A percentile compares a stretch with the other conserved stretches of the same genome.
Evolutionary conservation across 2,888 invertebrate genomes (phyloP).

Genomic region (Chrysotoxum bicinctum): DNA sequence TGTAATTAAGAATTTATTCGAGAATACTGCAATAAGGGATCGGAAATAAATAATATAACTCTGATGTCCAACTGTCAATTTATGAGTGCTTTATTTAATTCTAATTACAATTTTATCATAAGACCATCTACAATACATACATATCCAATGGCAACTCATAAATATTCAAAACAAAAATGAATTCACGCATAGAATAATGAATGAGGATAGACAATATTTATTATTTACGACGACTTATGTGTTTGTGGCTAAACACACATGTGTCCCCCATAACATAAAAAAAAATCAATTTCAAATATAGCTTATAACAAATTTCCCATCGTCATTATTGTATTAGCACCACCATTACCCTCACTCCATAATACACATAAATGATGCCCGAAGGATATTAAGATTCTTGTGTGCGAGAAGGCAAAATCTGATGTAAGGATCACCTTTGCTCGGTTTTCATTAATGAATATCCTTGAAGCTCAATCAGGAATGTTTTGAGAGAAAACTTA

Average conservation of each 20-base stretch:
- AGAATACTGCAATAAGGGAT: too few relatives aligned
- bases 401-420: not conserved
- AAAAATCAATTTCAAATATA: conserved; percentile 38
- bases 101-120: conserved; percentile 35
- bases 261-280: conserved; percentile 3
- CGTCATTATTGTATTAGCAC: conserved; percentile 28
- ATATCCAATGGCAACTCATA: not conserved
- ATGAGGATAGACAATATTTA: not conserved
- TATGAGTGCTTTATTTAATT: conserved; percentile 52
- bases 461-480: not conserved
- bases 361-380: not conserved
- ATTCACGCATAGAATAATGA: conserved; percentile 11
- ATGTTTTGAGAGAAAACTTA: not conserved
- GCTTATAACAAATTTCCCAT: conserved; percentile 4
- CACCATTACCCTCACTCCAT: not conserved
- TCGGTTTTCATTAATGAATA: not conserved
- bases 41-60: too few relatives aligned
- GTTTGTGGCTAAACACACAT: not conserved
- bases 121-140: not conserved
- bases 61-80: conserved; percentile 23
- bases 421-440: not conserved
- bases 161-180: conserved; percentile 21
- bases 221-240: not conserved
- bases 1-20: not conserved
- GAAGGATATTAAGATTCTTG: not conserved